Evolutionary conservation across 2,797 vertebrate genomes (phyloP).

Genomic region (Gorsachius magnificus): DNA sequence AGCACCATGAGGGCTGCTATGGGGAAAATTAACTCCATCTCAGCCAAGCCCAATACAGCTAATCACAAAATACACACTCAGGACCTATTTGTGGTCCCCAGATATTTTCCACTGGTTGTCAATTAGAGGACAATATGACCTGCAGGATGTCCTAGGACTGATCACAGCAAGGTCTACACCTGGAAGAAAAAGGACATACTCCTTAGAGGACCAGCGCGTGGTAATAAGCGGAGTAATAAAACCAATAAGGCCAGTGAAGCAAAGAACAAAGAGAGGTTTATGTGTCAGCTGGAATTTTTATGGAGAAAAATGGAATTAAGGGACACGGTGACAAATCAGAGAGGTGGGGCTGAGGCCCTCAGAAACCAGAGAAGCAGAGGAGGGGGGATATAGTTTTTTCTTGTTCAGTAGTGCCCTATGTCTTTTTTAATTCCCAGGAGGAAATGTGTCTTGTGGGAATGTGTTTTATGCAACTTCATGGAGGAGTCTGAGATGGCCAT

Average conservation of each 20-base stretch:
- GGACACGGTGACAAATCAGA: not conserved
- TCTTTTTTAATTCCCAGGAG: not conserved
- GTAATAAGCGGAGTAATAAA: not conserved
- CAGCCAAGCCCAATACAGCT: not conserved
- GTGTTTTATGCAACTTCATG: not conserved
- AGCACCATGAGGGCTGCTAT: not conserved
- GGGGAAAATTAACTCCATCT: not conserved
- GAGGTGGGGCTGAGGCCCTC: not conserved
- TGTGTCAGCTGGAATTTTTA: not conserved
- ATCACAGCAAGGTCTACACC: not conserved
- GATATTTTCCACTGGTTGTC: not conserved
- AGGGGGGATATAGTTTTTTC: not conserved
- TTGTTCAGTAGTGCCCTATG: not conserved
- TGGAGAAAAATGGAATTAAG: not conserved
- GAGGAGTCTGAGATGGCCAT: not conserved
- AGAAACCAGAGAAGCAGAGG: not conserved
- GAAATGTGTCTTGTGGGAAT: not conserved
- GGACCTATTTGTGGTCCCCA: not conserved
- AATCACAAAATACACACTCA: not conserved
- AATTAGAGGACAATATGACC: not conserved
- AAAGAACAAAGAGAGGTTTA: not conserved
- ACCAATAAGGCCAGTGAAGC: not conserved
- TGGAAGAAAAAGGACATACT: not conserved
- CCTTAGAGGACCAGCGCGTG: rapidly evolving
- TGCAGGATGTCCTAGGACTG: not conserved